Evolutionary conservation across 1,140 invertebrate genomes (phyloP), one percentile per base, ranked within the genome.

Genomic region (Macrostomum lignano): DNA sequence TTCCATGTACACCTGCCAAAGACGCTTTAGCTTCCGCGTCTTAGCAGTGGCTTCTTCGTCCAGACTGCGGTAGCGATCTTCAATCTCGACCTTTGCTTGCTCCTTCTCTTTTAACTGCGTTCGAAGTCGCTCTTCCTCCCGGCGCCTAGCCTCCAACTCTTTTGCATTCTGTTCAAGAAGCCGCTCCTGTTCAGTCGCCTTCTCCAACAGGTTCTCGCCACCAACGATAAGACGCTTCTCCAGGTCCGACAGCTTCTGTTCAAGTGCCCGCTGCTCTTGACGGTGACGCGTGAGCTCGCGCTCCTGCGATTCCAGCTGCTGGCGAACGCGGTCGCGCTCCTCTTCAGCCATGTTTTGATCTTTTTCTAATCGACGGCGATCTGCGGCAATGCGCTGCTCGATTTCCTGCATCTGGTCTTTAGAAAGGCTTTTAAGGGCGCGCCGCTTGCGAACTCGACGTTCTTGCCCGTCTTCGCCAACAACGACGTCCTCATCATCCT

Each of bases 211-310:
- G 63, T 98, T 96, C 58, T 93, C 88, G 5, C 88, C 91, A 1
- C 91, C 91, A 6, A 94, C 74, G 14, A 96, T 66, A 32, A 98
- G 84, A 52, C 88, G 82, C 36, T 77, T 79, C 52, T 94, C 79
- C 29, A 98, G 66, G 14, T 71, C 71, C 39, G 72, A 66, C 34
- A 96, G 65, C 51, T 88, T 84, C 37, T 78, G 68, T 37, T 72
- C 67, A 4, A 94, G 52, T 21, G 47, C 44, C 36, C 63, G 55
- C 28, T 66, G 62, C 39, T 69, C 67, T 25, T 58, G 55, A 35
- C 65, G 52, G 31, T 59, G 60, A 47, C 59, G 56, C 36, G 56
- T 54, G 11, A 67, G 47, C 45, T 67, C 63, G 14, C 45, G 37
- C 43, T 65, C 62, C 36, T 63, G 58, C 35, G 51, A 45, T 34